Percentiles rank a stretch among this genome's conserved stretches.
Conservation (phyloP, 1,140 invertebrate genomes). For the Drosophila bifasciata region DNA sequence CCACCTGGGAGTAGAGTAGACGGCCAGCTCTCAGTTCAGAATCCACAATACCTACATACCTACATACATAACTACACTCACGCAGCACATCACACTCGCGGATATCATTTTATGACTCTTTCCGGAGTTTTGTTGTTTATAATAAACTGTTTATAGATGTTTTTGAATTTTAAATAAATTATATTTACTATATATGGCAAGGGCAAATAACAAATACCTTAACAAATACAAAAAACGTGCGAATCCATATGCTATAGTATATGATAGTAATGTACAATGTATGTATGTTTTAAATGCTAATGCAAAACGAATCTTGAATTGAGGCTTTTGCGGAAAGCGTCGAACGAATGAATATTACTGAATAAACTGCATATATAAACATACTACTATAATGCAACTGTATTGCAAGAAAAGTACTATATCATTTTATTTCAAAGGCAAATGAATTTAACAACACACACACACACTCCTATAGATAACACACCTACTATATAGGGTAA, state of each 20-base stretch:
- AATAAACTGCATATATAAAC: constrained; percentile 66
- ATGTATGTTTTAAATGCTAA: constrained; percentile 76
- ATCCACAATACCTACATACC: constrained; percentile 3
- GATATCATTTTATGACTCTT: constrained; percentile 73
- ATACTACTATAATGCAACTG: constrained; percentile 61
- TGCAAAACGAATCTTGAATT: constrained; percentile 59
- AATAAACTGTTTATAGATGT: constrained; percentile 80
- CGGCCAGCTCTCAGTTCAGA: constrained; percentile 40
- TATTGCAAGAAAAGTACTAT: constrained; percentile 69
- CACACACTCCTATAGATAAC: constrained; percentile 14
- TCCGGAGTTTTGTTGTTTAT: constrained; percentile 65
- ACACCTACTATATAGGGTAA: constrained; percentile 33
- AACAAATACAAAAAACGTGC: constrained; percentile 34
- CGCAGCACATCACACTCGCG: constrained; percentile 33
- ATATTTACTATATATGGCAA: constrained; percentile 76
- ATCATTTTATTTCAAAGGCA: constrained; percentile 70
- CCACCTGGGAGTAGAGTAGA: neutral
- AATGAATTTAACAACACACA: constrained; percentile 51
- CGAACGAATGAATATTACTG: constrained; percentile 63
- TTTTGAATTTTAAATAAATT: constrained; percentile 81
- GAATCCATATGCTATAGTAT: constrained; percentile 61
- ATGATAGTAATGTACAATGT: constrained; percentile 59
- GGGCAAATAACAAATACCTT: constrained; percentile 28
- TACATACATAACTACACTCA: too few relatives aligned
- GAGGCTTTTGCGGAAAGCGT: constrained; percentile 29